Base-by-base conservation (phyloP, 1,140 invertebrate species). In the Cephus cinctus region DNA sequence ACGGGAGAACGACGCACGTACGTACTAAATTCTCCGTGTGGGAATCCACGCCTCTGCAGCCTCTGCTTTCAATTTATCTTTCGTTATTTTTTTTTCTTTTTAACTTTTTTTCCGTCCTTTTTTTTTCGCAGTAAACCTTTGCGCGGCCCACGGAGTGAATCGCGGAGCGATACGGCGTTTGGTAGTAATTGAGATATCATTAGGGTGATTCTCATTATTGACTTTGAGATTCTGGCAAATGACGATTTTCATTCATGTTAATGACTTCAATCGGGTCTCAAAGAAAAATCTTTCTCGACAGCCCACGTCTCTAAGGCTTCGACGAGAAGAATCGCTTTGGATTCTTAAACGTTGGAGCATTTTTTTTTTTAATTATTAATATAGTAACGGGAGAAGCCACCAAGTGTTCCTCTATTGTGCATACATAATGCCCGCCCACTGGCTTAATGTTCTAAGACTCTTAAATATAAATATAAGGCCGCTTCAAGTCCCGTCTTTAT, bases 61-160 rank as follows among this genome's bases (percentile, higher is more conserved):
- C 57, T n/a, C n/a, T 46, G 53, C 61, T 63, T 61, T 64, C 61
- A 59, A 66, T 66, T 65, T 66, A 65, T 64, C 63, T 62, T 56
- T 58, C 57, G 54, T n/a, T n/a, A n/a, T n/a, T n/a, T n/a, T n/a
- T n/a, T n/a, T n/a, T n/a, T n/a, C n/a, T n/a, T n/a, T n/a, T n/a
- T n/a, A n/a, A n/a, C n/a, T n/a, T n/a, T n/a, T n/a, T n/a, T n/a
- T n/a, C n/a, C n/a, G n/a, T n/a, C n/a, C n/a, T n/a, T n/a, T n/a
- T n/a, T n/a, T n/a, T n/a, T n/a, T n/a, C n/a, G n/a, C n/a, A n/a
- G n/a, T n/a, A n/a, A n/a, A n/a, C n/a, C n/a, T n/a, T n/a, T n/a
- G n/a, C n/a, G n/a, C n/a, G n/a, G n/a, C n/a, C n/a, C n/a, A n/a
- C n/a, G n/a, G n/a, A n/a, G n/a, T n/a, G n/a, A n/a, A n/a, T n/a